Evolutionary conservation across 1,140 invertebrate species (phyloP), one percentile per base, ranked within the genome.

Genomic region (Drosophila chauvacae): DNA sequence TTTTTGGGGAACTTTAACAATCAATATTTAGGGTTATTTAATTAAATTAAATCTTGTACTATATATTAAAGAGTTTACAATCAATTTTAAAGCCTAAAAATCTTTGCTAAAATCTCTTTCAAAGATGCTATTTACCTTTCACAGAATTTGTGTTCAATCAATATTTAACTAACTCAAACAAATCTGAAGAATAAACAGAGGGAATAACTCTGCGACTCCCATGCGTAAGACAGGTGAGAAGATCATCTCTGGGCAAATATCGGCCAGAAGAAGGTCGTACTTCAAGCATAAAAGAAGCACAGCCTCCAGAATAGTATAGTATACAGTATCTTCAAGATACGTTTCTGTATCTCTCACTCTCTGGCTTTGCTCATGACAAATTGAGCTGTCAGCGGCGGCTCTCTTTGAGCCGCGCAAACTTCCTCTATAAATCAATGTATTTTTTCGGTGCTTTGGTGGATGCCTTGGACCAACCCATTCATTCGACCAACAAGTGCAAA

Each of bases 311-410:
- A 39, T 16, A 13, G 33, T 68, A 28, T 64, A 4, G 33, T 35
- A 35, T 10, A 55, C 5, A 55, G 60, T 80, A 59, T 65, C 74
- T 81, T 48, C 65, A 39, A 58, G 62, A 44, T 35, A 47, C 45
- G n/a, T 45, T 42, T 65, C 37, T 47, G 50, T 45, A 48, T 41
- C 56, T 75, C 41, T 35, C 33, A 71, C 42, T 16, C 13, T 0
- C n/a, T 23, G 30, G 30, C 14, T n/a, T 57, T 59, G 50, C 30
- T 66, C 56, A 74, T 84, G 86, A 81, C 84, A 87, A 87, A 87
- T 87, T 87, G 84, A 80, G 80, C 80, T 84, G 84, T 84, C 82
- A 82, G 78, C 82, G 75, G 76, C 75, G 75, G 42, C 76, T 78
- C 75, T 78, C 78, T 78, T 78, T 78, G 75, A 78, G 58, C 45